Percentiles rank a stretch among this genome's conserved stretches.
Conservation (phyloP, 2,797 vertebrate genomes). For the Myripristis murdjan region DNA sequence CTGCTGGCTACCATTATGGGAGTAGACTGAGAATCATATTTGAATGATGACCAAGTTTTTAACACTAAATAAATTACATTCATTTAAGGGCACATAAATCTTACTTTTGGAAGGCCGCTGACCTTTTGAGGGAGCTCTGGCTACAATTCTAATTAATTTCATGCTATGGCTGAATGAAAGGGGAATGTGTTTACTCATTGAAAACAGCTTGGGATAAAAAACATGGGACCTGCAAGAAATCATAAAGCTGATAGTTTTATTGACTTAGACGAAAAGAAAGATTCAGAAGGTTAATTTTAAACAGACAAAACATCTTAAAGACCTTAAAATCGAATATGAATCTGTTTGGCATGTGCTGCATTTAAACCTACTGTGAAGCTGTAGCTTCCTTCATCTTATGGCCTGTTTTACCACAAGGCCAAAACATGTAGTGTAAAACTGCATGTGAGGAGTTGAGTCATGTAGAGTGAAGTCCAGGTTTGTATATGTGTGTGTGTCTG, state of each 20-base stretch:
- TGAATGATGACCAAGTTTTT: conserved; percentile 49
- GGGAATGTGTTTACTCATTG: conserved; percentile 73
- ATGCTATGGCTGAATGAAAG: conserved; percentile 58
- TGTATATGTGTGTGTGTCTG: not conserved
- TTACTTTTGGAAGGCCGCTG: conserved; percentile 41
- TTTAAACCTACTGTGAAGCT: conserved; percentile 35
- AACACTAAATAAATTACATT: conserved; percentile 60
- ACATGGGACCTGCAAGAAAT: conserved; percentile 57
- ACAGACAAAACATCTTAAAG: conserved; percentile 19
- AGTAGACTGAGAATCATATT: conserved; percentile 45
- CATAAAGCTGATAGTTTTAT: conserved; percentile 16
- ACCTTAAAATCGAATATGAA: conserved; percentile 20
- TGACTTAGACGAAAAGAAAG: conserved; percentile 22
- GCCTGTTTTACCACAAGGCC: conserved; percentile 24
- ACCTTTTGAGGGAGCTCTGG: conserved; percentile 48
- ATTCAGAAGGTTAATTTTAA: conserved; percentile 22
- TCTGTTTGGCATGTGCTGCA: not conserved
- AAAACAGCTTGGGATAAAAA: conserved; percentile 62
- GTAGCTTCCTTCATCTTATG: conserved; percentile 23
- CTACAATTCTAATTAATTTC: conserved; percentile 58
- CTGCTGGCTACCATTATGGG: conserved; percentile 83
- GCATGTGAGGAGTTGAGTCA: not conserved
- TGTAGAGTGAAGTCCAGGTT: not conserved
- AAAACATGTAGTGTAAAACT: conserved; percentile 9
- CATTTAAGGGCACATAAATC: conserved; percentile 67